Evolutionary conservation across 37 sponge, comb jelly and placozoan species (phyloP).

Genomic region (Bolinopsis microptera): DNA sequence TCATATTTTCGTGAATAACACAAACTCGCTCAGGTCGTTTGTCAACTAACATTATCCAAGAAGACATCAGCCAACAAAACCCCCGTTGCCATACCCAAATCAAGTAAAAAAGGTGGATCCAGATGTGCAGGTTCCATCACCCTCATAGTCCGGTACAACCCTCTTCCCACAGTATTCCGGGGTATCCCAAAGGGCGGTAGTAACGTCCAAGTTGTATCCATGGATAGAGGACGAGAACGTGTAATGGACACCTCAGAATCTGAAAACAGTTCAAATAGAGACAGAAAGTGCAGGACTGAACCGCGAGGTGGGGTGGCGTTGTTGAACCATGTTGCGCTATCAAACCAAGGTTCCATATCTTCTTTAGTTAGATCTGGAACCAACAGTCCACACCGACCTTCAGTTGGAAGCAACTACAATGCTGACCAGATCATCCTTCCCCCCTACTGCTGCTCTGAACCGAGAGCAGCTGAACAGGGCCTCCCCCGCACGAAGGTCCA

Average conservation of each 20-base stretch:
- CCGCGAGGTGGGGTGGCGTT: neutral
- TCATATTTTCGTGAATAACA: neutral
- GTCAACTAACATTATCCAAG: neutral
- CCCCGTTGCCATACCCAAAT: neutral
- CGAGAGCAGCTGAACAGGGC: neutral
- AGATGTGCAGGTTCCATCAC: neutral
- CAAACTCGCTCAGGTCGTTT: neutral
- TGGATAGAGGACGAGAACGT: neutral
- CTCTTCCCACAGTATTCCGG: neutral
- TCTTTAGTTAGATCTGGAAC: neutral
- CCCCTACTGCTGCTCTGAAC: neutral
- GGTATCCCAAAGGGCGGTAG: neutral
- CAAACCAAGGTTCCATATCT: neutral
- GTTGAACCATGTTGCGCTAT: neutral
- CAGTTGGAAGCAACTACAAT: neutral
- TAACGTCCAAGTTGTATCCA: neutral
- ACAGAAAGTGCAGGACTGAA: neutral
- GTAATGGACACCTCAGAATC: too few relatives aligned
- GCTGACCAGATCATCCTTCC: neutral
- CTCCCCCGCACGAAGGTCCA: neutral
- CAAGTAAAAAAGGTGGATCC: neutral
- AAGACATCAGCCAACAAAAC: neutral
- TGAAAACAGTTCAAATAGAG: neutral
- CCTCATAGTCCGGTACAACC: slow-evolving; percentile 35
- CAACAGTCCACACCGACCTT: neutral